phyloP scores from a whole-genome alignment of 1,140 invertebrate genomes.

The Coelopa frigida region DNA sequence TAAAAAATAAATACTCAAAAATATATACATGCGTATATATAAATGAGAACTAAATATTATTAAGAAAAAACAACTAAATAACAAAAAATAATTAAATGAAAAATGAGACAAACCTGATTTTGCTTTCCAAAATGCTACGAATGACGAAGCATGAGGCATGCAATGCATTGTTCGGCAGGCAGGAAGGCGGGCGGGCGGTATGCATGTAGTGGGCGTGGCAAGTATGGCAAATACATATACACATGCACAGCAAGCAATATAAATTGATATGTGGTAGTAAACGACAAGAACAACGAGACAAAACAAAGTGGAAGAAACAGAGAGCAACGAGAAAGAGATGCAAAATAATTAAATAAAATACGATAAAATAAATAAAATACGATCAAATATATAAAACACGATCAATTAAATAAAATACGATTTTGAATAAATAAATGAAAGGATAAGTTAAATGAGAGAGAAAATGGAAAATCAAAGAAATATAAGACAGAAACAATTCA shows the following conservation, averaged over 20 bases:
- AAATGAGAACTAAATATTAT: constrained; percentile 1
- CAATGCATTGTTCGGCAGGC: neutral
- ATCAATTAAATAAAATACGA: neutral
- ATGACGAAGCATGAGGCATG: constrained; percentile 4
- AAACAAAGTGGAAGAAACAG: neutral
- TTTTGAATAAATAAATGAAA: constrained; percentile 1
- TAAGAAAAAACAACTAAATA: constrained; percentile 9
- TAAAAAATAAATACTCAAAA: too few relatives aligned
- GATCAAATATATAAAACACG: neutral
- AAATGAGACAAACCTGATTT: constrained; percentile 59
- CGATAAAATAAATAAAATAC: too few relatives aligned
- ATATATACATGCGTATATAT: too few relatives aligned
- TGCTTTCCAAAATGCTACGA: constrained; percentile 70
- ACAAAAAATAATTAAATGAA: constrained; percentile 5
- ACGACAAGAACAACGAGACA: neutral
- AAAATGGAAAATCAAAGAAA: neutral
- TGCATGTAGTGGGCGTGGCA: too few relatives aligned
- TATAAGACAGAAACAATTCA: neutral
- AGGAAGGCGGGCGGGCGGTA: too few relatives aligned
- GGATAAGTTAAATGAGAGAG: neutral
- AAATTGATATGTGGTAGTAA: constrained; percentile 19
- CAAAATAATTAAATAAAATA: too few relatives aligned
- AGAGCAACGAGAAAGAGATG: neutral
- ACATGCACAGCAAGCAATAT: constrained; percentile 19
- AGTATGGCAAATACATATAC: constrained; percentile 1